These are phyloP conservation scores for Enteromius unitaeniatus DNA, from an alignment of 2,797 vertebrate genomes.

Conservation along the genomic window DNA sequence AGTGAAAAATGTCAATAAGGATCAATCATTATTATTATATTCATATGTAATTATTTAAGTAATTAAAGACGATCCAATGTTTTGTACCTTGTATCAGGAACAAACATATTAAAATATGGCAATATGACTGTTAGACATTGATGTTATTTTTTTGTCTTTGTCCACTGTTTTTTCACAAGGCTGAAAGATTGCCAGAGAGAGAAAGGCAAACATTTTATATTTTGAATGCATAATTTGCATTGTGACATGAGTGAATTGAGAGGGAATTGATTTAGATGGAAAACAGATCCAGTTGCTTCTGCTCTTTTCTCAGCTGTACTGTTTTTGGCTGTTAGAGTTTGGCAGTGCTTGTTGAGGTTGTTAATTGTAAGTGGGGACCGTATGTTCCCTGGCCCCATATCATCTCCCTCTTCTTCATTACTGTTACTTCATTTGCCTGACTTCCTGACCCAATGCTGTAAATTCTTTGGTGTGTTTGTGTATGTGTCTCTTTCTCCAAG, in stretches of 20 bases:
- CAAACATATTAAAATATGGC: background rate
- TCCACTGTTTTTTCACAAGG: background rate
- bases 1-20: background rate
- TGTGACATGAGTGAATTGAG: background rate
- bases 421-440: conserved; percentile 47
- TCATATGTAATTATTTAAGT: background rate
- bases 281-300: background rate
- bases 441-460: conserved; percentile 40
- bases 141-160: background rate
- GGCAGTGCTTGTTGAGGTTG: conserved; percentile 21
- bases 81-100: background rate
- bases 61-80: background rate
- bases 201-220: background rate
- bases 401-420: conserved; percentile 48
- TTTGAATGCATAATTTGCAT: background rate
- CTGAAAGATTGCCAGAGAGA: background rate
- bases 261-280: background rate
- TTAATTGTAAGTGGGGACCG: conserved; percentile 68
- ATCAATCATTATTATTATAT: background rate
- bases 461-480: conserved; percentile 30
- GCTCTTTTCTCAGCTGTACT: background rate
- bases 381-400: conserved; percentile 63
- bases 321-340: conserved; percentile 65
- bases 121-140: background rate
- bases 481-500: conserved; percentile 3